Evolutionary conservation across 2,888 invertebrate genomes (phyloP).

Genomic region (Lithophane socia): DNA sequence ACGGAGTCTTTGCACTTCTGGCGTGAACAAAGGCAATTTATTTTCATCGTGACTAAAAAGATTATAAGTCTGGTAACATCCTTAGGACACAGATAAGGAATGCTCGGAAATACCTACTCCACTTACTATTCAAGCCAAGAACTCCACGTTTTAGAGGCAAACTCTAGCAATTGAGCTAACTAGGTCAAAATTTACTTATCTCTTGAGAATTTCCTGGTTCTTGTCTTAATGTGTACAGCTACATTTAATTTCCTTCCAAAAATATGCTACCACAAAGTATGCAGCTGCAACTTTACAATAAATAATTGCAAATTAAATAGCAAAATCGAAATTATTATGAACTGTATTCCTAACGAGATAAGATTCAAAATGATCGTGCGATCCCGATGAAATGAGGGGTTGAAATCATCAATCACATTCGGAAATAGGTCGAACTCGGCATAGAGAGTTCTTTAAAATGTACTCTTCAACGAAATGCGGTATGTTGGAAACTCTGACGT

Average conservation of each 20-base stretch:
- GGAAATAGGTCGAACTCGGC: constrained; percentile 79
- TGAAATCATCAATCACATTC: constrained; percentile 80
- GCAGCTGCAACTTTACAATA: constrained; percentile 58
- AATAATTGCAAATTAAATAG: constrained; percentile 39
- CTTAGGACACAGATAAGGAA: constrained; percentile 63
- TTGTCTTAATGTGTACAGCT: constrained; percentile 63
- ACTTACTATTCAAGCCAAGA: constrained; percentile 65
- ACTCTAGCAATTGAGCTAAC: constrained; percentile 70
- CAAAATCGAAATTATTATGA: constrained; percentile 26
- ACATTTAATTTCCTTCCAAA: constrained; percentile 65
- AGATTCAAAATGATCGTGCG: constrained; percentile 65
- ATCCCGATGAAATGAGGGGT: constrained; percentile 72
- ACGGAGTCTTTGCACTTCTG: constrained; percentile 6
- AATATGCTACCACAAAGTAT: constrained; percentile 46
- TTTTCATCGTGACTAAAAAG: constrained; percentile 39
- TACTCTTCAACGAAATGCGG: constrained; percentile 71
- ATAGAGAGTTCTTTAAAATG: constrained; percentile 75
- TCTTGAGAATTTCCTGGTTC: constrained; percentile 63
- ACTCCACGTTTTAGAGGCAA: constrained; percentile 64
- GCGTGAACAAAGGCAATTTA: constrained; percentile 35
- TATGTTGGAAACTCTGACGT: constrained; percentile 69
- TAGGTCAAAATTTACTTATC: constrained; percentile 70
- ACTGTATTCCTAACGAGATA: constrained; percentile 54
- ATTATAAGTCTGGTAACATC: constrained; percentile 53
- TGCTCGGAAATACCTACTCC: constrained; percentile 59